phyloP scores from a whole-genome alignment of 2,797 vertebrate species.

The Hypotaenidia philippensis region DNA sequence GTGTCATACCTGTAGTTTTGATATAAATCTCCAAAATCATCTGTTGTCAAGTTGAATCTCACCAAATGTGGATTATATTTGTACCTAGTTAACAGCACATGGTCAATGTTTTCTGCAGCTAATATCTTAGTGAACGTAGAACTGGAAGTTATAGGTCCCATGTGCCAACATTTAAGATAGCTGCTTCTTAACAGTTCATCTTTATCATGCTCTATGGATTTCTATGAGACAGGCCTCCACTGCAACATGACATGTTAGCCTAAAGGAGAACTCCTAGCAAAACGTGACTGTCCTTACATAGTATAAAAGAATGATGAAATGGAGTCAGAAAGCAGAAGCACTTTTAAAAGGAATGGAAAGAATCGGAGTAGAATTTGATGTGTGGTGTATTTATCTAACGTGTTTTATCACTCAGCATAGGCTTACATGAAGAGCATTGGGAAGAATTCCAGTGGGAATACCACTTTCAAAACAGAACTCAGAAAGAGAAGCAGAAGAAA shows the following conservation, averaged over 20 bases:
- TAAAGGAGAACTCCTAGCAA: neutral
- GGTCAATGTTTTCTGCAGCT: neutral
- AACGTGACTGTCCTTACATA: neutral
- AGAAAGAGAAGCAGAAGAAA: neutral
- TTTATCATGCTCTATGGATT: neutral
- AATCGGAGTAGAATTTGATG: neutral
- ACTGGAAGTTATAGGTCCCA: neutral
- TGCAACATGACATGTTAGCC: neutral
- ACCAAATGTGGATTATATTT: neutral
- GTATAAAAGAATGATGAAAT: neutral
- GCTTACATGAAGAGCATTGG: neutral
- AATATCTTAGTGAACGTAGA: neutral
- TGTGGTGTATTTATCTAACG: neutral
- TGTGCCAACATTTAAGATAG: neutral
- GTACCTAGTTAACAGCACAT: neutral
- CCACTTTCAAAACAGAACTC: neutral
- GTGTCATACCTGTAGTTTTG: neutral
- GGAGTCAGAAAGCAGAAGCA: neutral
- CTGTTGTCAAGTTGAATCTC: neutral
- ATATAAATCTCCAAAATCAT: neutral
- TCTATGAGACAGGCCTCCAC: neutral
- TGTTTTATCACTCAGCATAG: accelerated
- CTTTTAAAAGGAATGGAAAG: neutral
- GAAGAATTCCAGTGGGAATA: neutral
- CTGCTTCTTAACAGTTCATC: neutral